These are phyloP conservation scores for Drosophila littoralis DNA, from an alignment of 1,140 invertebrate genomes.

Conservation along the genomic window DNA sequence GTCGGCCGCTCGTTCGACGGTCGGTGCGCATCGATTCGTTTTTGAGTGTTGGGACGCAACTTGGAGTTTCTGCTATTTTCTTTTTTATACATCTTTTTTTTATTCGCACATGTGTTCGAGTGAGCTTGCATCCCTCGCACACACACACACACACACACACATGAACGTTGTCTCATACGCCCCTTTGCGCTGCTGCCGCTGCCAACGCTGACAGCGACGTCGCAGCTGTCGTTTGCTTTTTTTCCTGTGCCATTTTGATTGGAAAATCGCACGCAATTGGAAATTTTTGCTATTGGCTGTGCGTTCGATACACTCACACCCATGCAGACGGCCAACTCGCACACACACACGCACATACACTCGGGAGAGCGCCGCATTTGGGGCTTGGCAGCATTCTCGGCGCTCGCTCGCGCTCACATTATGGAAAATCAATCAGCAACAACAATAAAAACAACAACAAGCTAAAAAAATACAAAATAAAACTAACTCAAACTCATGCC, in stretches of 20 bases:
- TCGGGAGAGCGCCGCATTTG: conserved; percentile 33
- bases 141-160: conserved; percentile 22
- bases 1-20: conserved; percentile 46
- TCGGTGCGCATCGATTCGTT: conserved; percentile 60
- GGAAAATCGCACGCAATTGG: conserved; percentile 81
- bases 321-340: conserved; percentile 13
- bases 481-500: conserved; percentile 41
- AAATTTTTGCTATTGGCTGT: conserved; percentile 81
- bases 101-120: conserved; percentile 45
- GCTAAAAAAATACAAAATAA: conserved; percentile 20
- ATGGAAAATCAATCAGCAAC: conserved; percentile 78
- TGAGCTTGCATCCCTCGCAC: conserved; percentile 29
- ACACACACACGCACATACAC: conserved; percentile 7
- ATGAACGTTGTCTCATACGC: conserved; percentile 36
- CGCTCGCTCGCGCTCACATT: conserved; percentile 58
- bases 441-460: conserved; percentile 39
- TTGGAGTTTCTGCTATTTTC: conserved; percentile 42
- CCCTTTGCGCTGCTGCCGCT: conserved; percentile 36
- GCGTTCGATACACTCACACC: conserved; percentile 67
- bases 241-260: conserved; percentile 73
- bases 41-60: conserved; percentile 46
- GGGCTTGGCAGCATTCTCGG: conserved; percentile 15
- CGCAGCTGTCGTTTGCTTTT: conserved; percentile 46
- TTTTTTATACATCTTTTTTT: conserved; percentile 26
- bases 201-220: conserved; percentile 15